Conservation (phyloP, 2,888 invertebrate species). For the Caenorhabditis doughertyi region DNA sequence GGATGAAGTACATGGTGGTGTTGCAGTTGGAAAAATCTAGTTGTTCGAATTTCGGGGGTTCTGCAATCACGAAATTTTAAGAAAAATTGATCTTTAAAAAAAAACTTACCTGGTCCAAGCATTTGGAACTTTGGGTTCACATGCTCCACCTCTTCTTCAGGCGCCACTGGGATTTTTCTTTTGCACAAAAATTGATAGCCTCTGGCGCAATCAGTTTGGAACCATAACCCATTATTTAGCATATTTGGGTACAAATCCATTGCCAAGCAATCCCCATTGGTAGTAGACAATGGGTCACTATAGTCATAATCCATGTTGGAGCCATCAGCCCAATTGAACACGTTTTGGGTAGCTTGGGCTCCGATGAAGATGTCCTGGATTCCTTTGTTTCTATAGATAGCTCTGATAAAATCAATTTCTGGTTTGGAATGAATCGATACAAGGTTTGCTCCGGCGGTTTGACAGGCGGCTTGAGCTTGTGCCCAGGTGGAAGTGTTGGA, state of each 20-base stretch:
- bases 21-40: slow-evolving; percentile 42
- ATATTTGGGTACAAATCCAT: slow-evolving; percentile 6
- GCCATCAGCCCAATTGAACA: slow-evolving; percentile 15
- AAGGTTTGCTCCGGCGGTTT: background rate
- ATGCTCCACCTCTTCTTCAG: no score
- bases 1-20: slow-evolving; percentile 31
- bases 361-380: background rate
- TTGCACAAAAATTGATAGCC: slow-evolving; percentile 6
- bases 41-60: no score
- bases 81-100: no score
- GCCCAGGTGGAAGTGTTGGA: background rate
- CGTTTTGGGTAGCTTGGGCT: background rate
- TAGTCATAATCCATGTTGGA: slow-evolving; percentile 14
- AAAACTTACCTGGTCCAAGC: no score
- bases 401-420: slow-evolving; percentile 18
- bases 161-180: background rate
- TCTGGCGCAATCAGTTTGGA: background rate
- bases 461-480: slow-evolving; percentile 12
- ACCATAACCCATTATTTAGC: slow-evolving; percentile 17
- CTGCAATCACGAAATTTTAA: no score
- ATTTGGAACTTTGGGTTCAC: no score
- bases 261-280: background rate
- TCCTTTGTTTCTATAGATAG: background rate
- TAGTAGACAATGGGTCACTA: slow-evolving; percentile 2
- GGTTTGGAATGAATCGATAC: slow-evolving; percentile 21